Conservation (phyloP, 2,797 vertebrate species). For the Thalassophryne amazonica region DNA sequence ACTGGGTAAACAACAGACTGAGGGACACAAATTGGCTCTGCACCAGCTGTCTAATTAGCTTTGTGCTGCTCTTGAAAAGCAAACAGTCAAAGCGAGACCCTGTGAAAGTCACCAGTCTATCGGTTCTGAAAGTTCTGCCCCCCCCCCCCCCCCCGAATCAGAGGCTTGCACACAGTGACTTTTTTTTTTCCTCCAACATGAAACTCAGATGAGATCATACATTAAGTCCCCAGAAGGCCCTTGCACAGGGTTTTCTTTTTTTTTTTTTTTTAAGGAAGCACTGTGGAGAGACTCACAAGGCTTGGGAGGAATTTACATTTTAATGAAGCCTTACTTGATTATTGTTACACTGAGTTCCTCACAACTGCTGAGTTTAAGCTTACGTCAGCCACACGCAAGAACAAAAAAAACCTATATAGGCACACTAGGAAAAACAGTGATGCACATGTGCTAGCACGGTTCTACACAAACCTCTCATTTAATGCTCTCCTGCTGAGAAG, state of each 20-base stretch:
- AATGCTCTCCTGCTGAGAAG: slow-evolving; percentile 51
- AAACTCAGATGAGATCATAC: slow-evolving; percentile 66
- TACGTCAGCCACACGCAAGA: slow-evolving; percentile 18
- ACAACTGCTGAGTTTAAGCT: slow-evolving; percentile 37
- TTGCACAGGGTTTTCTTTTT: too few species aligned
- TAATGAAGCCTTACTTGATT: slow-evolving; percentile 72
- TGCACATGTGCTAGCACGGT: slow-evolving; percentile 8
- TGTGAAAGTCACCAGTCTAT: slow-evolving; percentile 67
- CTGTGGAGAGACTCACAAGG: slow-evolving; percentile 61
- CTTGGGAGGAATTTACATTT: slow-evolving; percentile 68
- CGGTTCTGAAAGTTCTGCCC: slow-evolving; percentile 56
- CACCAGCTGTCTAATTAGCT: slow-evolving; percentile 82
- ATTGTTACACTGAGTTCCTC: slow-evolving; percentile 47
- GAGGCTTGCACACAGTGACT: slow-evolving; percentile 33
- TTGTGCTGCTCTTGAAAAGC: slow-evolving; percentile 78
- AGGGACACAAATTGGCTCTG: slow-evolving; percentile 74
- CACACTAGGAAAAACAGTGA: slow-evolving; percentile 2
- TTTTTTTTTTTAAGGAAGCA: slow-evolving; percentile 69
- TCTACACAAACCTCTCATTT: slow-evolving; percentile 34
- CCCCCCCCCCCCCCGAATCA: slow-evolving; percentile 60
- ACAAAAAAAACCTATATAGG: slow-evolving; percentile 1
- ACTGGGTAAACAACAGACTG: slow-evolving; percentile 76
- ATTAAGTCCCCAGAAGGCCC: slow-evolving; percentile 57
- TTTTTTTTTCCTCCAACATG: slow-evolving; percentile 52
- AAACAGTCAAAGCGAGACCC: slow-evolving; percentile 66